Evolutionary conservation across 2,797 vertebrate species (phyloP), one percentile per base, ranked within the genome.

Genomic region (Amphiprion clarkii): DNA sequence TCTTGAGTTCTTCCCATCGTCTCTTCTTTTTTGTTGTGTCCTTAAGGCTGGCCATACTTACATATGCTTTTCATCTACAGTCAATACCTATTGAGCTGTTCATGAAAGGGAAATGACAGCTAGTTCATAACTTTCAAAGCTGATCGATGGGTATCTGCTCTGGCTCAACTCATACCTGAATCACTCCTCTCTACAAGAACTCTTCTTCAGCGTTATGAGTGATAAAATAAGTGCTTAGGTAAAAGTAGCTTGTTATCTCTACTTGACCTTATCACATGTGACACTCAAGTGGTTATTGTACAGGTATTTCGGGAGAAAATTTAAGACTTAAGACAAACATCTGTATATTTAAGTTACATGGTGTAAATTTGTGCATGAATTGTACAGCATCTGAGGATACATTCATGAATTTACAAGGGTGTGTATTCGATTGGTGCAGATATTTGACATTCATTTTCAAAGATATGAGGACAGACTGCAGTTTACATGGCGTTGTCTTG

Each of bases 81-180:
- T 95, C 94, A 90, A 94, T 94, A 93, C 88, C 87, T 92, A 94
- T 95, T 94, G 94, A 95, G 89, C 86, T 65, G 82, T 82, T 86
- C 90, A 89, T 95, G 92, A 95, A 94, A 93, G 88, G 85, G 86
- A 94, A 95, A 94, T 93, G 93, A 93, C 93, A 94, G 91, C 88
- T 83, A 88, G 90, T 95, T 94, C 93, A 94, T 93, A 95, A 92
- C 90, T 91, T 93, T 84, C 89, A 92, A 89, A 89, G 84, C 83
- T 93, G 89, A 95, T 95, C 93, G 56, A 94, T 94, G 93, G 79
- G 83, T 86, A 93, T 90, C 93, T 93, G 88, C 89, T 78, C 70
- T 31, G 67, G 83, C 88, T 91, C 78, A 78, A 87, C 78, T 87
- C 71, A 49, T 77, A 85, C 84, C 76, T 67, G 63, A 90, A 81